A percentile compares a stretch with the other conserved stretches of the same genome.
Conservation (phyloP, 2,797 vertebrate genomes). For the Melanotaenia nigrans region DNA sequence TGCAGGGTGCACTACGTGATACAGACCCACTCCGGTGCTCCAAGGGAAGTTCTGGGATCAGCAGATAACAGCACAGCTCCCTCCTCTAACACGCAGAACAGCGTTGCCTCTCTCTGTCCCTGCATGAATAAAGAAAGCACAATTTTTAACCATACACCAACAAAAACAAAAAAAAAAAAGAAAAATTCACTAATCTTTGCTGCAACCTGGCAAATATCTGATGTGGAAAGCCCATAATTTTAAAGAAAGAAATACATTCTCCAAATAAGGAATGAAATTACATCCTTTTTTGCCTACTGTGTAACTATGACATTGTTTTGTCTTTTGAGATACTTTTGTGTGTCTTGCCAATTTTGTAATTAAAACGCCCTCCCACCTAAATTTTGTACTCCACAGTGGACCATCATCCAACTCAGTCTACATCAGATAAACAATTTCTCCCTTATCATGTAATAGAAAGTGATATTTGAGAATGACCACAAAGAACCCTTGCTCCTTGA, state of each 20-base stretch:
- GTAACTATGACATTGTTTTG: neutral
- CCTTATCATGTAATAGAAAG: constrained; percentile 57
- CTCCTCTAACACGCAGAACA: constrained; percentile 79
- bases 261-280: constrained; percentile 1
- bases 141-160: constrained; percentile 48
- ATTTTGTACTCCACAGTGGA: constrained; percentile 59
- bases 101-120: constrained; percentile 60
- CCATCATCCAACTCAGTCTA: constrained; percentile 62
- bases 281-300: neutral
- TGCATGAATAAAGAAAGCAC: constrained; percentile 68
- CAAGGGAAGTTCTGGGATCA: constrained; percentile 93
- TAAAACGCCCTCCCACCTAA: constrained; percentile 69
- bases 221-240: constrained; percentile 58
- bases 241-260: constrained; percentile 10
- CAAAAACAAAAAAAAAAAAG: constrained; percentile 33
- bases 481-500: constrained; percentile 67
- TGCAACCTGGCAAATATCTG: constrained; percentile 33
- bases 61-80: constrained; percentile 87
- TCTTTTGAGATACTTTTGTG: constrained; percentile 26
- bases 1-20: constrained; percentile 79
- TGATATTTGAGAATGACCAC: constrained; percentile 71
- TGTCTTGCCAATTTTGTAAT: constrained; percentile 65
- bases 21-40: constrained; percentile 85
- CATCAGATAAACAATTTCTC: constrained; percentile 53
- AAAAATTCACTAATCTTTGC: constrained; percentile 49